Evolutionary conservation across 2,113 vertebrate species (phyloP).

Genomic region (Cryptomyrus ogoouensis): DNA sequence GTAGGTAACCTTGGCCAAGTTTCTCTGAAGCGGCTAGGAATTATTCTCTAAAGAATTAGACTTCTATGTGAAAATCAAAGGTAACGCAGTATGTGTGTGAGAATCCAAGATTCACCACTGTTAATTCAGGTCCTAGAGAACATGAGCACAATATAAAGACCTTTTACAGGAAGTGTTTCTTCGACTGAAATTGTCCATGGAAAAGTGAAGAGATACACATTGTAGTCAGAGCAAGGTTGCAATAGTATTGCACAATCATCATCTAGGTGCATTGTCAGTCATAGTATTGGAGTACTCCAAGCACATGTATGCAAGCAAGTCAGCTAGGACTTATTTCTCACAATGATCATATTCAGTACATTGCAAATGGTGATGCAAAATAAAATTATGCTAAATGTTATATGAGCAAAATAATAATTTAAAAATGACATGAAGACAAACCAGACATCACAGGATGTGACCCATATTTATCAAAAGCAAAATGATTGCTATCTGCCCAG

Average conservation of each 20-base stretch:
- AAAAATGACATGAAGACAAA: not conserved
- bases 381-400: not conserved
- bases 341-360: not conserved
- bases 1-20: not conserved
- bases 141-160: not conserved
- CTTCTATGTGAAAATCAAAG: not conserved
- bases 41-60: not conserved
- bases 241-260: not conserved
- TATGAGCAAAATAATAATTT: not conserved
- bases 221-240: not conserved
- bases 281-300: not conserved
- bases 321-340: not conserved
- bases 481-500: not conserved
- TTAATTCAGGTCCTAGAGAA: not conserved
- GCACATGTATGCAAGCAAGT: not conserved
- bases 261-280: not conserved
- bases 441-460: not conserved
- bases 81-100: not conserved
- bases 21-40: not conserved
- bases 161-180: not conserved
- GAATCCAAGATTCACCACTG: not conserved
- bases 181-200: not conserved
- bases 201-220: not conserved
- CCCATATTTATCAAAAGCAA: not conserved
- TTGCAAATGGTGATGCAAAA: not conserved